Evolutionary conservation across 2,888 invertebrate species (phyloP).

Genomic region (Tinea pellionella): DNA sequence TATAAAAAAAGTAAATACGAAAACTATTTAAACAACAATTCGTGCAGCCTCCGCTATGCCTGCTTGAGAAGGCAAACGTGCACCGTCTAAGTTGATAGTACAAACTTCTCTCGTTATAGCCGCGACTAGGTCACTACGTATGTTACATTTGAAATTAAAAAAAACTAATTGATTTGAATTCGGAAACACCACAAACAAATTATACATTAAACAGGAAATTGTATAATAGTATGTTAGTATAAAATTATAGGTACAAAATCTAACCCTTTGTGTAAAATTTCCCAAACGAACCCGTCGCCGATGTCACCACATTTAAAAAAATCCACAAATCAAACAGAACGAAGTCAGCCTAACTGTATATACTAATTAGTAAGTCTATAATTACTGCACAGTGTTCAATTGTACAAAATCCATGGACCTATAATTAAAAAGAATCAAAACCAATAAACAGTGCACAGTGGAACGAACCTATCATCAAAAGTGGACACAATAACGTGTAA

Average conservation of each 20-base stretch:
- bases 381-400: neutral
- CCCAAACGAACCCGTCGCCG: neutral
- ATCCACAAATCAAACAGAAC: neutral
- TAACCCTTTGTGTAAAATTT: neutral
- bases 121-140: too few species aligned
- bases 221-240: neutral
- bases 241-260: neutral
- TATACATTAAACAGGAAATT: neutral
- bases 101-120: too few species aligned
- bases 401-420: slow-evolving; percentile 18
- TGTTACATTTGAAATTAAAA: too few species aligned
- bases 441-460: slow-evolving; percentile 16
- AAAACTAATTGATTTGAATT: too few species aligned
- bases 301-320: neutral
- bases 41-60: too few species aligned
- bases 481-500: slow-evolving; percentile 28
- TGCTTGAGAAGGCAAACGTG: too few species aligned
- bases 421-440: slow-evolving; percentile 38
- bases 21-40: too few species aligned
- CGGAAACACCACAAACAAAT: too few species aligned
- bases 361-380: neutral
- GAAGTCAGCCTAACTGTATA: neutral
- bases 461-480: slow-evolving; percentile 28
- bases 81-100: too few species aligned
- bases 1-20: too few species aligned